Conservation (phyloP, 2,888 invertebrate genomes). For the Epinotia bilunana region DNA sequence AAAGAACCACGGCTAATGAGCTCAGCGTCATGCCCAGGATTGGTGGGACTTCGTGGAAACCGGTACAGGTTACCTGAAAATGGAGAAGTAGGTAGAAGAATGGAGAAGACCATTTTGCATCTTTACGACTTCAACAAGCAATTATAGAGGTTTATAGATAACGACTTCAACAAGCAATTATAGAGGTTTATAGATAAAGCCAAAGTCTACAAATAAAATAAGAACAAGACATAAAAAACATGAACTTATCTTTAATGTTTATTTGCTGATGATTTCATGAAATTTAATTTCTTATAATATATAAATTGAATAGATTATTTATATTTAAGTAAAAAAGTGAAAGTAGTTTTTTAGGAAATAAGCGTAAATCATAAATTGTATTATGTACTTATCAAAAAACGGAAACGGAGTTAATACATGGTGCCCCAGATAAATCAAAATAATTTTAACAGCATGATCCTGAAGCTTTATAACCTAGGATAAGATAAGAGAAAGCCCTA, state of each 20-base stretch:
- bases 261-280: neutral
- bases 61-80: constrained; percentile 83
- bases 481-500: too few species aligned
- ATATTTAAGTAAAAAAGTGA: too few species aligned
- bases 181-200: neutral
- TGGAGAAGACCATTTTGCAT: too few species aligned
- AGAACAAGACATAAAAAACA: neutral
- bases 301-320: constrained; percentile 2
- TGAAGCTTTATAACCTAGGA: too few species aligned
- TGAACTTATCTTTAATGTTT: constrained; percentile 21
- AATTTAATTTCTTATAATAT: neutral
- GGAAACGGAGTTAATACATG: too few species aligned
- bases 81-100: neutral
- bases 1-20: constrained; percentile 80
- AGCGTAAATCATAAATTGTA: too few species aligned
- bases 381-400: too few species aligned
- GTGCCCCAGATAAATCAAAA: too few species aligned
- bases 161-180: too few species aligned
- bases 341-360: too few species aligned
- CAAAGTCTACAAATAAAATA: neutral
- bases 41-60: constrained; percentile 83
- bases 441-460: too few species aligned
- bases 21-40: constrained; percentile 85
- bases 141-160: neutral
- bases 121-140: neutral